These are phyloP conservation scores for Theonella swinhoei DNA, from an alignment of 37 sponge, comb jelly and placozoan species.

Conservation along the genomic window DNA sequence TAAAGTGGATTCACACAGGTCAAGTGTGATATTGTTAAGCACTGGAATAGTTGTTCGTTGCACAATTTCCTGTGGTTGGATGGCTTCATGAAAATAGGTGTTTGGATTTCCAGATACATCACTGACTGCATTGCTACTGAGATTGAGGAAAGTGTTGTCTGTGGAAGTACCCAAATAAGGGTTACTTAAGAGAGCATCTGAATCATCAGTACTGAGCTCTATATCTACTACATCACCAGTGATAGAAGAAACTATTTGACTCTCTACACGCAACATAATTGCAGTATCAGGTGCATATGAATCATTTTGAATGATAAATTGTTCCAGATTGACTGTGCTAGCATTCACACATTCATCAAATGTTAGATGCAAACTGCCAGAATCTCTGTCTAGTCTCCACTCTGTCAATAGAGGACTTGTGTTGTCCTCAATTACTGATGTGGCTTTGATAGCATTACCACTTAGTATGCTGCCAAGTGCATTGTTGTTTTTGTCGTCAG, in stretches of 20 bases:
- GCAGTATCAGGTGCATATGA: slow-evolving; percentile 30
- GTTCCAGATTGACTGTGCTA: slow-evolving; percentile 33
- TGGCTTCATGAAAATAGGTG: slow-evolving; percentile 27
- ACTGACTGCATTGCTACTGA: slow-evolving; percentile 47
- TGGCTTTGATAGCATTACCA: slow-evolving; percentile 38
- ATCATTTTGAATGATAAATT: slow-evolving; percentile 54
- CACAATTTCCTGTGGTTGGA: slow-evolving; percentile 32
- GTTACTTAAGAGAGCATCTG: slow-evolving; percentile 52
- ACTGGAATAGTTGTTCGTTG: slow-evolving; percentile 49
- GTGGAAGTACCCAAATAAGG: slow-evolving; percentile 24
- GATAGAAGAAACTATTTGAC: background rate
- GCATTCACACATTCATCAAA: slow-evolving; percentile 81
- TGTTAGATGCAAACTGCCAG: slow-evolving; percentile 48
- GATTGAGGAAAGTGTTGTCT: slow-evolving; percentile 53
- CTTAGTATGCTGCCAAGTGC: slow-evolving; percentile 25
- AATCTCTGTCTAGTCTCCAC: slow-evolving; percentile 58
- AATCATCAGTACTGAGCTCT: slow-evolving; percentile 47
- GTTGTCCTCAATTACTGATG: slow-evolving; percentile 49
- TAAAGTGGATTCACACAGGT: slow-evolving; percentile 61
- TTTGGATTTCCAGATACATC: slow-evolving; percentile 76
- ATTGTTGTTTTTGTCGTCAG: slow-evolving; percentile 19
- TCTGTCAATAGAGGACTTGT: slow-evolving; percentile 64
- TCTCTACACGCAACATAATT: slow-evolving; percentile 24
- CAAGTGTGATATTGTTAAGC: slow-evolving; percentile 27
- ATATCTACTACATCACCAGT: slow-evolving; percentile 28